Percentiles rank a stretch among this genome's conserved stretches.
Conservation (phyloP, 2,888 invertebrate species). For the Trachelus troglodyta region DNA sequence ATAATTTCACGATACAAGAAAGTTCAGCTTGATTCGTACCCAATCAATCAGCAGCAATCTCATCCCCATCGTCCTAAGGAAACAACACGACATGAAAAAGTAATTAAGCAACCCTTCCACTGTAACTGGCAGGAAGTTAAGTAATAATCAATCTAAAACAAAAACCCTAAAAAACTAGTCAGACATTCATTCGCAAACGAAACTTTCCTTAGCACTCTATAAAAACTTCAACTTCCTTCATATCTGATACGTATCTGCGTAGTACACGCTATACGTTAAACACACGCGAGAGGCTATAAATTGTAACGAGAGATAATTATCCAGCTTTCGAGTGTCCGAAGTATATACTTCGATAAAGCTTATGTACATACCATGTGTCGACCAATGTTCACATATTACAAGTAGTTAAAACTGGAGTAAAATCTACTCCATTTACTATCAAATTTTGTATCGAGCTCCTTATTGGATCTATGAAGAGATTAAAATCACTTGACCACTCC, state of each 20-base stretch:
- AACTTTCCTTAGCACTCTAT: neutral
- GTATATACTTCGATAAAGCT: neutral
- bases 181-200: neutral
- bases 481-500: neutral
- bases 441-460: neutral
- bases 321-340: conserved; percentile 7
- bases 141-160: neutral
- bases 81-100: neutral
- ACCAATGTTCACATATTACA: neutral
- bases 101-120: neutral
- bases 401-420: conserved; percentile 44
- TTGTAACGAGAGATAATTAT: neutral
- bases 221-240: neutral
- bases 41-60: neutral
- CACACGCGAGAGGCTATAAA: neutral
- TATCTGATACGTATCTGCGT: neutral
- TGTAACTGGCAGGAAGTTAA: neutral
- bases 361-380: too few species aligned
- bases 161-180: neutral
- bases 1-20: neutral
- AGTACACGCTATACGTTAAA: neutral
- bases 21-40: neutral
- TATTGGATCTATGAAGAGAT: neutral
- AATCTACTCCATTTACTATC: conserved; percentile 18
- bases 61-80: neutral